A percentile compares a stretch with the other conserved stretches of the same genome.
Conservation (phyloP, 1,140 invertebrate genomes). For the Temnothorax nylanderi region DNA sequence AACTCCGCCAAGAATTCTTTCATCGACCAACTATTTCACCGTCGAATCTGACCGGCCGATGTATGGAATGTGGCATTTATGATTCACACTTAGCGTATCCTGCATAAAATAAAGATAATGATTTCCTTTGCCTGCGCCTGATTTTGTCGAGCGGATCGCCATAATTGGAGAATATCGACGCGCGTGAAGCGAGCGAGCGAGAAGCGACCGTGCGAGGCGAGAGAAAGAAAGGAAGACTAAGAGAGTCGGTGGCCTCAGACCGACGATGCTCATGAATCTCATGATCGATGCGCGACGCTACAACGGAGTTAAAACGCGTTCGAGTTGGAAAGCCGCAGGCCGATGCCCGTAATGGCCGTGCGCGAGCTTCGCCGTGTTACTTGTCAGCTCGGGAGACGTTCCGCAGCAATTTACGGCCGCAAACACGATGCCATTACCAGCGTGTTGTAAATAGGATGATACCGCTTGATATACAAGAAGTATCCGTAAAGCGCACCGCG, state of each 20-base stretch:
- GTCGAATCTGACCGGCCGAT: neutral
- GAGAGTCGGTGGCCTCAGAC: neutral
- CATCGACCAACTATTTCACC: neutral
- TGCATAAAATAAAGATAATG: constrained; percentile 26
- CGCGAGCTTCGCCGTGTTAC: constrained; percentile 72
- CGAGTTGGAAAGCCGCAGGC: constrained; percentile 75
- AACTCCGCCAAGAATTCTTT: neutral
- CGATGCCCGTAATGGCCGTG: constrained; percentile 76
- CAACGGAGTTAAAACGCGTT: constrained; percentile 69
- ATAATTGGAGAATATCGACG: constrained; percentile 61
- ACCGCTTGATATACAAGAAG: constrained; percentile 46
- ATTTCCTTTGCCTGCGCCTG: neutral
- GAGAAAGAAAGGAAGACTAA: neutral
- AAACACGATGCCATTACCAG: constrained; percentile 69
- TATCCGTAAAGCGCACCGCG: constrained; percentile 24
- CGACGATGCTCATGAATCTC: constrained; percentile 78
- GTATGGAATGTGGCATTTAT: neutral
- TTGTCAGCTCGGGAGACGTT: constrained; percentile 75
- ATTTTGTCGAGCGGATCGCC: constrained; percentile 44
- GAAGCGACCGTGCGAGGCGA: neutral
- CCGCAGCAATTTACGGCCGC: constrained; percentile 74
- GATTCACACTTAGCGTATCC: neutral
- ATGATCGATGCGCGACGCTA: constrained; percentile 78
- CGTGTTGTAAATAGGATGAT: constrained; percentile 70
- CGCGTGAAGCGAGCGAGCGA: neutral